phyloP scores from a whole-genome alignment of 2,797 vertebrate species.

The Clangula hyemalis region DNA sequence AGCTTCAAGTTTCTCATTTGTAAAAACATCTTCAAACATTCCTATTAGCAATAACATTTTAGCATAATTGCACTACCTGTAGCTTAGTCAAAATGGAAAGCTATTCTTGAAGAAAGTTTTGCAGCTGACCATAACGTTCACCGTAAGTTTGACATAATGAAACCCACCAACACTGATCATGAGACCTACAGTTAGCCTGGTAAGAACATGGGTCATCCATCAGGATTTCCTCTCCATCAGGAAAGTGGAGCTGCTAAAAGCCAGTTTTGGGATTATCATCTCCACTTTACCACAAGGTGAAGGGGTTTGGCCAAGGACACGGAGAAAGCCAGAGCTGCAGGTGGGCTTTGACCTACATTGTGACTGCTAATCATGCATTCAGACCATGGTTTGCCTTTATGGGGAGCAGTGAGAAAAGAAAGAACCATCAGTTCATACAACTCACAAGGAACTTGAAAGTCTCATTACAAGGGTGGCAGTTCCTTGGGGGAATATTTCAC shows the following conservation, averaged over 20 bases:
- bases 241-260: neutral
- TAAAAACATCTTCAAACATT: neutral
- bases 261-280: neutral
- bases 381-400: neutral
- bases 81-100: neutral
- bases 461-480: fast-evolving
- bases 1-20: neutral
- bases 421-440: neutral
- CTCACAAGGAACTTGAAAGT: neutral
- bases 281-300: neutral
- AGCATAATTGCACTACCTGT: neutral
- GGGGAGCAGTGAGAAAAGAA: neutral
- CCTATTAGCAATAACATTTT: neutral
- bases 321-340: neutral
- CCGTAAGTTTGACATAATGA: neutral
- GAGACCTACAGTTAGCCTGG: neutral
- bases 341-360: neutral
- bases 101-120: neutral
- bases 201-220: fast-evolving
- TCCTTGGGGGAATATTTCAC: neutral
- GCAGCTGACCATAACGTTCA: neutral
- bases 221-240: neutral
- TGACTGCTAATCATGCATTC: neutral
- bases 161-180: neutral
- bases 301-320: neutral